Conservation (phyloP, 53 echinoderm and acorn worm species). For the Arbacia lixula region DNA sequence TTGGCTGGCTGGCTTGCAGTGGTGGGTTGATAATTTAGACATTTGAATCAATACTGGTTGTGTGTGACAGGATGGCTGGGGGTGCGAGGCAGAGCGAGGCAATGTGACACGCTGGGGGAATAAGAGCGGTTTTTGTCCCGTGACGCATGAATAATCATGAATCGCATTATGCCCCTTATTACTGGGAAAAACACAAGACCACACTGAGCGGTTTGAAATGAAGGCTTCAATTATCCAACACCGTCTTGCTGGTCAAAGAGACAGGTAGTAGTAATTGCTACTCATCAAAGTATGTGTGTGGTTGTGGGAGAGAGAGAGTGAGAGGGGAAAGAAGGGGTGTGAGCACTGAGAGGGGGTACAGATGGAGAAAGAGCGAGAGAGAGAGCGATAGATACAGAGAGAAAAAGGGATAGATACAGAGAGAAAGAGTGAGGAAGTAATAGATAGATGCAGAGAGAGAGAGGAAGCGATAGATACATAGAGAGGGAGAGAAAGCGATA, state of each 20-base stretch:
- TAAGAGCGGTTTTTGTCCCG: constrained; percentile 36
- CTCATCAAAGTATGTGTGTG: neutral
- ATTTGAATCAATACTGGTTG: constrained; percentile 53
- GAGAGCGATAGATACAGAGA: neutral
- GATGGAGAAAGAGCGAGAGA: neutral
- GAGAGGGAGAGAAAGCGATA: too few species aligned
- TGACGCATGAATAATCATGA: constrained; percentile 51
- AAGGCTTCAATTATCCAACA: constrained; percentile 43
- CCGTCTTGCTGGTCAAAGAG: neutral
- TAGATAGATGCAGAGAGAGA: neutral
- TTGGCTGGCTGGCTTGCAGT: too few species aligned
- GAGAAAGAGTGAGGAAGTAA: neutral
- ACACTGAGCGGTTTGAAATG: constrained; percentile 3
- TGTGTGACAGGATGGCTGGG: constrained; percentile 49
- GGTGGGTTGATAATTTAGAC: constrained; percentile 47
- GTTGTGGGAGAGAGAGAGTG: neutral
- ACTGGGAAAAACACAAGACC: constrained; percentile 1
- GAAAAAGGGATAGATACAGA: neutral
- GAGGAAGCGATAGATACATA: neutral
- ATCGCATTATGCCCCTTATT: constrained; percentile 55
- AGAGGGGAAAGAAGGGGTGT: neutral
- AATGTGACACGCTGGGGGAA: constrained; percentile 35
- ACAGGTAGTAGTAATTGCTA: constrained; percentile 20
- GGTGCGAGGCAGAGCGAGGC: constrained; percentile 41
- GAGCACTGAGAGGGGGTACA: neutral